Evolutionary conservation across 1,140 invertebrate genomes (phyloP), one percentile per base, ranked within the genome.

Genomic region (Sycobia sp.): DNA sequence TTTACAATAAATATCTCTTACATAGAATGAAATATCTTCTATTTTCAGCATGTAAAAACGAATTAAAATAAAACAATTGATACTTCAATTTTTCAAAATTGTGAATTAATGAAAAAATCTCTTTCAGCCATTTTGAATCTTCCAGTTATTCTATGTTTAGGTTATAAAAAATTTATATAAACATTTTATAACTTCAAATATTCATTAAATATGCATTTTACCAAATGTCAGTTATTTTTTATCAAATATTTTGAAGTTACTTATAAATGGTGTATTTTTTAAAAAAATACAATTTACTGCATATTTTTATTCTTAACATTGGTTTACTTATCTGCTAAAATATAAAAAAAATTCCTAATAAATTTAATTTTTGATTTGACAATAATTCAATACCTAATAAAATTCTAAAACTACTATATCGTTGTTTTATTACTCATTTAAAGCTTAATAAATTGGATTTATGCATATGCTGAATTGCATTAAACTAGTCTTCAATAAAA

Each of bases 1-100:
- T 73, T n/a, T 73, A 71, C 72, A 76, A 76, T 71, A 69, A 74
- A 76, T 74, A 78, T 46, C 71, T 56, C 49, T 70, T 65, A 63
- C 44, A 46, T 66, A 68, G 54, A 67, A 62, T 54, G 58, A 41
- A 57, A 62, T 47, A 27, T 32, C 36, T 44, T 62, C 53, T 44
- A 61, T 46, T 66, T 34, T 53, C 38, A 58, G 49, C 65, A 53
- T 32, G 39, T 67, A 63, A 63, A 58, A 58, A 58, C 43, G 41
- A 50, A 47, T 62, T 55, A 43, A 56, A 55, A 47, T 1, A 44
- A 47, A 41, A n/a, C n/a, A n/a, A n/a, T n/a, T n/a, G n/a, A n/a
- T 41, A 58, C 32, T 22, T 55, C 22, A 56, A 16, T 29, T 46
- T 36, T 13, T 51, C n/a, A 65, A 58, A 41, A 7, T 11, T 39